Evolutionary conservation across 2,888 invertebrate species (phyloP), one percentile per base, ranked within the genome.

Genomic region (Pseudolycoriella hygida): DNA sequence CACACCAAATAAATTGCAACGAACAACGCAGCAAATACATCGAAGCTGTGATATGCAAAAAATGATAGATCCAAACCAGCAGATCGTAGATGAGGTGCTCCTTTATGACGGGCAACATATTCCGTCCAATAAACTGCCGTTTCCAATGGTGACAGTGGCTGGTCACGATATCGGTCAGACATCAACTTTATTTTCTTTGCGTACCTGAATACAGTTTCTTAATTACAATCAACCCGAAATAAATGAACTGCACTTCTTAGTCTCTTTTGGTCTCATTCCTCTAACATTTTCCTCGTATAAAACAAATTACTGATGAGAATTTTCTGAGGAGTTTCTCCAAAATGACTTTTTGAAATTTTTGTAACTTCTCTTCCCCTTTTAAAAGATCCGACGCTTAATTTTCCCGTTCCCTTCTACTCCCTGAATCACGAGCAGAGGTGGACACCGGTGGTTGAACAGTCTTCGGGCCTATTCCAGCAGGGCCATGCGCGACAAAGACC

Each of bases 91-190:
- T 62, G 60, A 0, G 52, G 46, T 1, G 60, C 60, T 3, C 62
- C 62, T 18, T 58, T 57, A 49, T 64, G 61, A 1, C 59, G 49
- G 1, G 55, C 47, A 0, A 64, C 50, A 49, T 61, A 60, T 48
- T 63, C 63, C 1, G 60, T 56, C 64, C 64, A 64, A 52, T 60
- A 64, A 11, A 60, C 51, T 1, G 60, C 62, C 1, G 54, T 54
- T 6, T 64, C 57, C 43, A 60, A 18, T 0, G 61, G 55, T 5
- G 51, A 44, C 40, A 57, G 48, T 1, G 61, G 60, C 30, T 61
- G 62, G 54, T 64, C 64, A 6, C 50, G 56, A 48, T 53, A 64
- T 5, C 53, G 47, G 11, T 50, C 47, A 0, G 61, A 59, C 3
- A 60, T 53, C 3, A 44, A 18, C 8, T 49, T 46, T 0, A 56